Evolutionary conservation across 1,140 invertebrate genomes (phyloP), one percentile per base, ranked within the genome.

Genomic region (Drosophila ficusphila): DNA sequence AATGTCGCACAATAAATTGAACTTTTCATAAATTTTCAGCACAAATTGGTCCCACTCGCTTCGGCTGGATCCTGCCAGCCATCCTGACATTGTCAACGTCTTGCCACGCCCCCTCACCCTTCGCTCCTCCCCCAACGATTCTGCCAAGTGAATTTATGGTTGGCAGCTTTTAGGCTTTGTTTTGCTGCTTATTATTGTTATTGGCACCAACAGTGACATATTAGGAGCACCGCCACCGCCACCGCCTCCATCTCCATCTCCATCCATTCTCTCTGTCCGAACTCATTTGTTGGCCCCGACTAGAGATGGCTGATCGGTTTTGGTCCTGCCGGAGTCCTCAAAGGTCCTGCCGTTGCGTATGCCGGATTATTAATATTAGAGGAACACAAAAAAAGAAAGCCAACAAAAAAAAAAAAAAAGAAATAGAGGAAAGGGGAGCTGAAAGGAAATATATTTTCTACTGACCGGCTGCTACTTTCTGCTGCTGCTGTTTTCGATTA

Each of bases 181-280:
- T 86, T 86, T 86, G 82, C 82, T 82, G 82, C 82, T 86, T 86
- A 86, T 86, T 86, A 86, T 86, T 86, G 82, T 86, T 86, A 86
- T 86, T 86, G 82, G 82, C 82, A 86, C 82, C 82, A 86, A 86
- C 82, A 86, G 82, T 86, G 82, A 86, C 82, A 86, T 88, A 86
- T 86, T 86, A 86, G 77, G 68, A 88, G 76, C 44, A 12, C 58
- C 33, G 44, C 42, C 62, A 41, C 11, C 41, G 27, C 42, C 69
- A 46, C 46, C 34, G 54, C 71, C 44, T 14, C 23, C 21, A 34
- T 44, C 23, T 23, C 19, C 38, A 3, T 6, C 38, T 8, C n/a
- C 19, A 16, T 1, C 38, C 39, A 8, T 47, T 23, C 16, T 29
- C 29, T 29, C 41, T 86, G 81, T 77, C 81, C 58, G 16, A 81